phyloP scores from a whole-genome alignment of 2,797 vertebrate genomes.

The Hoplostethus atlanticus region DNA sequence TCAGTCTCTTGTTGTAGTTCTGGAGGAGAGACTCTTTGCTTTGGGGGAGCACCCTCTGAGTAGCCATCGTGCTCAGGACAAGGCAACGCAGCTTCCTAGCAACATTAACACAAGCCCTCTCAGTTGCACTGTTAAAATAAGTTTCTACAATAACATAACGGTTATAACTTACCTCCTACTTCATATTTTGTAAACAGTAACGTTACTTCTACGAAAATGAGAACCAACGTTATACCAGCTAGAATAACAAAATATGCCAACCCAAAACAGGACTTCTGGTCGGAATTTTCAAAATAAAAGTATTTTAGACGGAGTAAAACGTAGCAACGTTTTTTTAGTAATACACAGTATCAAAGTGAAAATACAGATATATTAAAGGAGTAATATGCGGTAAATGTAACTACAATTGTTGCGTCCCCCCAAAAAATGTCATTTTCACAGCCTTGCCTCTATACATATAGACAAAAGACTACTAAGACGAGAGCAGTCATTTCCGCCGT shows the following conservation, averaged over 20 bases:
- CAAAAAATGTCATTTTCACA: no score
- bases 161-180: slow-evolving; percentile 29
- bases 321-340: no score
- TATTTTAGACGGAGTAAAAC: no score
- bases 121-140: background rate
- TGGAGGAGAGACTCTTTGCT: slow-evolving; percentile 97
- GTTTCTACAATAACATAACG: rapidly evolving
- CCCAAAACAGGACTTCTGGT: no score
- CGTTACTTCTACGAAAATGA: background rate
- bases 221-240: background rate
- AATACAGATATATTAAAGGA: no score
- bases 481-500: background rate
- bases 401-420: no score
- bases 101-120: background rate
- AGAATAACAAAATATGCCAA: no score
- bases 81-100: slow-evolving; percentile 21
- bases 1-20: slow-evolving; percentile 98
- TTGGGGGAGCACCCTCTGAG: slow-evolving; percentile 91
- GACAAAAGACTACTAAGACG: no score
- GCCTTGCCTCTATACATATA: no score
- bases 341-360: no score
- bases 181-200: slow-evolving; percentile 31
- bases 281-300: no score
- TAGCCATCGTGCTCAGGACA: slow-evolving; percentile 84
- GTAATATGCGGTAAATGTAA: no score